Evolutionary conservation across 2,888 invertebrate species (phyloP).

Genomic region (Holacanthella duospinosa): DNA sequence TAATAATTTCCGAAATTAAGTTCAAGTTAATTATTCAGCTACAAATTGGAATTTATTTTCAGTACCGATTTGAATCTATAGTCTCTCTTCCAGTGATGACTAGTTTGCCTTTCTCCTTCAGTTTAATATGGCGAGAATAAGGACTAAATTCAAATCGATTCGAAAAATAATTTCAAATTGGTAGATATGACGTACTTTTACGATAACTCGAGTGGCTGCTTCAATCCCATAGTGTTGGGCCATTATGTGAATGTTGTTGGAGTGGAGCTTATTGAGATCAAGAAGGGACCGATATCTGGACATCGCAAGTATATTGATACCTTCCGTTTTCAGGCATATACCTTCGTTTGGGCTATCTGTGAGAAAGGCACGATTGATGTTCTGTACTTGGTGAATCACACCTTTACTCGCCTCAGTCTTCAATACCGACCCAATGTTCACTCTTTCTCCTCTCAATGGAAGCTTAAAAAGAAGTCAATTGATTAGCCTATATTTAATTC

Average conservation of each 20-base stretch:
- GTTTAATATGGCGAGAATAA: no score
- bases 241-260: slow-evolving; percentile 87
- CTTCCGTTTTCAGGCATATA: slow-evolving; percentile 79
- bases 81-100: no score
- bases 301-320: slow-evolving; percentile 82
- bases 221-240: slow-evolving; percentile 90
- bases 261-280: slow-evolving; percentile 71
- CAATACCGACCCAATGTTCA: slow-evolving; percentile 66
- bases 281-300: slow-evolving; percentile 66
- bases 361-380: slow-evolving; percentile 70
- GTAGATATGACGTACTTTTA: neutral
- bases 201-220: slow-evolving; percentile 68
- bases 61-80: no score
- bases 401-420: slow-evolving; percentile 58
- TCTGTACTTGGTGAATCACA: slow-evolving; percentile 65
- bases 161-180: no score
- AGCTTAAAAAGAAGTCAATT: slow-evolving; percentile 44
- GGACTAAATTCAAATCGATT: no score
- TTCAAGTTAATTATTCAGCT: no score
- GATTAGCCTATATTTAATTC: neutral
- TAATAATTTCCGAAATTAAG: no score
- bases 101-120: no score
- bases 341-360: slow-evolving; percentile 40
- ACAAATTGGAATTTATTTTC: no score
- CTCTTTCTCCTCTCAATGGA: slow-evolving; percentile 51